These are phyloP conservation scores for Lepidiolamprologus cunningtoni DNA, from an alignment of 2,113 vertebrate species.

Conservation along the genomic window DNA sequence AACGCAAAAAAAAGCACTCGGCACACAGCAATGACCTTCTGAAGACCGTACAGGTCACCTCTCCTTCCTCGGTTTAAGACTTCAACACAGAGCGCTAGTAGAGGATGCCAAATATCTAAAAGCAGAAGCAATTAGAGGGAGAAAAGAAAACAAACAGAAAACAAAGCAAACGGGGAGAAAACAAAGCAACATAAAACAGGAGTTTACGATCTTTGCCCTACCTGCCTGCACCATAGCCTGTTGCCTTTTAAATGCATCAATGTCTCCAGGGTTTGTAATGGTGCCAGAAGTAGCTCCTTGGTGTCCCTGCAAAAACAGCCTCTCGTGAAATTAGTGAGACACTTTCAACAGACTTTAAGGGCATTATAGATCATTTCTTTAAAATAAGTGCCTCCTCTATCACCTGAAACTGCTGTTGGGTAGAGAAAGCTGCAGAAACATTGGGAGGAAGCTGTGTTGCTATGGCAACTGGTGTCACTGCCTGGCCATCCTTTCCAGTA, in stretches of 20 bases:
- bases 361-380: not conserved
- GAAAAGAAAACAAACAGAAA: conserved; percentile 65
- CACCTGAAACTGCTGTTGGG: conserved; percentile 88
- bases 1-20: conserved; percentile 73
- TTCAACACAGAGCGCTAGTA: conserved; percentile 75
- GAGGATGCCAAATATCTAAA: conserved; percentile 74
- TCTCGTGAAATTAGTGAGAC: not conserved
- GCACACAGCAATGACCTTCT: conserved; percentile 70
- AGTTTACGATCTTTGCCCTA: conserved; percentile 64
- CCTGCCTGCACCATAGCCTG: conserved; percentile 87
- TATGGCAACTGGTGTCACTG: conserved; percentile 94
- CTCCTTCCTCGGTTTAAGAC: conserved; percentile 66
- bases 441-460: conserved; percentile 94
- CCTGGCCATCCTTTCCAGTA: conserved; percentile 95
- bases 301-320: conserved; percentile 74
- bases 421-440: conserved; percentile 92
- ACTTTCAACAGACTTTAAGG: not conserved
- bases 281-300: conserved; percentile 72
- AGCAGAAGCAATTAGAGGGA: conserved; percentile 78
- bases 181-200: conserved; percentile 52
- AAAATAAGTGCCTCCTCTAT: not conserved
- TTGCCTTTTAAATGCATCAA: conserved; percentile 92
- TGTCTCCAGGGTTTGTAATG: conserved; percentile 78
- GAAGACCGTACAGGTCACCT: conserved; percentile 66
- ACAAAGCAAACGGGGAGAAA: conserved; percentile 59